Evolutionary conservation across 2,113 vertebrate species (phyloP).

Genomic region (Scomber japonicus): DNA sequence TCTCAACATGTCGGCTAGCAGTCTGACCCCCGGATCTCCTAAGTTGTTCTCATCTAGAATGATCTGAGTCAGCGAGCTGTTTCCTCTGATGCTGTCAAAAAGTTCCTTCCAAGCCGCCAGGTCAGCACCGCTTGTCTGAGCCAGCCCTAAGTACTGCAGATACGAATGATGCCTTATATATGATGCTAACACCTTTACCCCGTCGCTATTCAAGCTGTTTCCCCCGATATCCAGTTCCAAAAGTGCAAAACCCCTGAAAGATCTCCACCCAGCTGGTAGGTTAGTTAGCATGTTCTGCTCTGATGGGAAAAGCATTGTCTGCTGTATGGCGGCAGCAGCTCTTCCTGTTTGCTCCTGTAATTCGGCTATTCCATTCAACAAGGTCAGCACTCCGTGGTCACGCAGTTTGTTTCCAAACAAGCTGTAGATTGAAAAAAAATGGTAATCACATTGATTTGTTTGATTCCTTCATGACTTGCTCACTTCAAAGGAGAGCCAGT

Average conservation of each 20-base stretch:
- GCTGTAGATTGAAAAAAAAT: slow-evolving; percentile 63
- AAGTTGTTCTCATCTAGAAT: slow-evolving; percentile 85
- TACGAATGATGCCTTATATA: slow-evolving; percentile 82
- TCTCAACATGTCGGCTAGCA: slow-evolving; percentile 80
- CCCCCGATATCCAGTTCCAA: slow-evolving; percentile 86
- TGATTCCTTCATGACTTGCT: slow-evolving; percentile 4
- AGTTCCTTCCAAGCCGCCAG: slow-evolving; percentile 82
- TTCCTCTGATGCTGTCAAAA: slow-evolving; percentile 82
- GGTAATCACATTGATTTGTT: slow-evolving; percentile 20
- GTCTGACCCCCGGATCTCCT: slow-evolving; percentile 81
- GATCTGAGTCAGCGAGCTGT: slow-evolving; percentile 76
- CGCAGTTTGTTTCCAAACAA: slow-evolving; percentile 87
- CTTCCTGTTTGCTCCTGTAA: slow-evolving; percentile 75
- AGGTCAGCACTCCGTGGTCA: slow-evolving; percentile 79
- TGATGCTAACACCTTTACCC: slow-evolving; percentile 79
- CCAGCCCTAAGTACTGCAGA: slow-evolving; percentile 84
- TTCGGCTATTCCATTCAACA: slow-evolving; percentile 83
- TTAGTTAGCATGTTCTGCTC: slow-evolving; percentile 30
- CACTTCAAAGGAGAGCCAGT: neutral
- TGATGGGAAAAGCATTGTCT: slow-evolving; percentile 32
- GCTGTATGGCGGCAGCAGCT: slow-evolving; percentile 47
- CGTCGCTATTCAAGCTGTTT: slow-evolving; percentile 80
- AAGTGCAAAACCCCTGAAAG: slow-evolving; percentile 71
- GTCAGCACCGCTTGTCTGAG: slow-evolving; percentile 75
- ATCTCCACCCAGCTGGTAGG: slow-evolving; percentile 52